Base-by-base conservation (phyloP, 2,888 invertebrate genomes). In the Xestia rhomboidea region DNA sequence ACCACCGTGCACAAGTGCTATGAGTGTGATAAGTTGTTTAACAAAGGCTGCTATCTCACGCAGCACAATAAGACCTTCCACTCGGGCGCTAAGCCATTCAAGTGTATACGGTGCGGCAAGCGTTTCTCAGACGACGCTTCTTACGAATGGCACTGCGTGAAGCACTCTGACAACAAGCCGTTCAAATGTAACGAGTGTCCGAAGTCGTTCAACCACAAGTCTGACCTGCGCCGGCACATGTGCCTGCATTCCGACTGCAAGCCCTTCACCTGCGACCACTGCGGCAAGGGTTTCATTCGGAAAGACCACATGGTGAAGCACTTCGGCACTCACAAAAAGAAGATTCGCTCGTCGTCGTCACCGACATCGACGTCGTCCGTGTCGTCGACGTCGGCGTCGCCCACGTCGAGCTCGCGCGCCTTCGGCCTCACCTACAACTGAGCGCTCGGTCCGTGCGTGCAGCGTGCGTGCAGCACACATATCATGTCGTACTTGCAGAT, bases 261-360 rank as follows among this genome's bases (percentile, higher is more conserved):
- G 93, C 98, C 98, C 63, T 98, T 98, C 93, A 97, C 97, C 84
- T 99, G 99, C 95, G 97, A 97, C 88, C 97, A 97, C 83, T 99
- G 99, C 94, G 97, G 98, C 81, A 99, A 99, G 94, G 98, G 98
- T 71, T 99, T 99, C 94, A 98, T 98, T 89, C 97, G 99, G 87
- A 98, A 98, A 95, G 99, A 99, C 95, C 99, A 99, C 95, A 98
- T 99, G 98, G 97, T 98, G 86, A 99, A 99, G 94, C 99, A 99
- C 94, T 97, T 97, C 88, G 98, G 98, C 88, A 98, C 98, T 72
- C 99, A 99, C 95, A 98, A 97, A 92, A 98, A 97, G 90, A 95
- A 93, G 83, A 91, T 94, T 77, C 95, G 96, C 77, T 89, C 94
- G 60, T 91, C 94, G 7, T 88, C 93, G n/a, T 90, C 93, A n/a